phyloP scores from a whole-genome alignment of 23 tunicate genomes.

The Trididemnum clinides region DNA sequence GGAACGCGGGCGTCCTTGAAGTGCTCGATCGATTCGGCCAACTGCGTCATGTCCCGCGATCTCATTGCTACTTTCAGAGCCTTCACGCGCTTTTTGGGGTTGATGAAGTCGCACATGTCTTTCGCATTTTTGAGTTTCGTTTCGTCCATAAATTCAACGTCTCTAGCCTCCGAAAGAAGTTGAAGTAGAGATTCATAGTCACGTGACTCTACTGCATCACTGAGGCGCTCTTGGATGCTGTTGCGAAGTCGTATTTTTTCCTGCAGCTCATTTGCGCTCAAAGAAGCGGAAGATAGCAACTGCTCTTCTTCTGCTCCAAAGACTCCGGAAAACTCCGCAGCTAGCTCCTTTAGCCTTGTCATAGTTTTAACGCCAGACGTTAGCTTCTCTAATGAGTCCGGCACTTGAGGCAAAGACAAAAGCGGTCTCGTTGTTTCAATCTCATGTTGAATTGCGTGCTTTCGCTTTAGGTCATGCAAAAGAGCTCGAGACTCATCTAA shows the following conservation, averaged over 20 bases:
- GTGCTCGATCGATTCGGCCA: conserved; percentile 42
- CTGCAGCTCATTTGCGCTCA: conserved; percentile 24
- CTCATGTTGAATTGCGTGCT: conserved; percentile 56
- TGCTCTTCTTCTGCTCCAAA: conserved; percentile 52
- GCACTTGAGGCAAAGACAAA: conserved; percentile 44
- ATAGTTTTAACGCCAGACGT: conserved; percentile 48
- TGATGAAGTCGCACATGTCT: conserved; percentile 58
- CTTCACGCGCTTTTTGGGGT: conserved; percentile 50
- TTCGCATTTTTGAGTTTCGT: conserved; percentile 33
- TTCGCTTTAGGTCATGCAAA: conserved; percentile 46
- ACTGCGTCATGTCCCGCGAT: conserved; percentile 28
- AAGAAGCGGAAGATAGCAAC: conserved; percentile 33
- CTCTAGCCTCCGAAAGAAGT: conserved; percentile 33
- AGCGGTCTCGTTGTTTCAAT: conserved; percentile 45
- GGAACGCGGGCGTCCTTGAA: conserved; percentile 55
- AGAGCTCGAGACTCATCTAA: conserved; percentile 66
- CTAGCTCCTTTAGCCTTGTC: conserved; percentile 49
- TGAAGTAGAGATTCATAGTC: conserved; percentile 36
- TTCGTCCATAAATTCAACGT: conserved; percentile 50
- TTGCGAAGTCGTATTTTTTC: conserved; percentile 41
- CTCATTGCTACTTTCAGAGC: conserved; percentile 43
- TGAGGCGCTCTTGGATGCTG: conserved; percentile 20
- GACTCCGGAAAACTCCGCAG: conserved; percentile 55
- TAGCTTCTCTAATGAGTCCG: conserved; percentile 32
- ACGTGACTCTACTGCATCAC: conserved; percentile 25